Evolutionary conservation across 1,140 invertebrate genomes (phyloP).

Genomic region (Argopecten irradians): DNA sequence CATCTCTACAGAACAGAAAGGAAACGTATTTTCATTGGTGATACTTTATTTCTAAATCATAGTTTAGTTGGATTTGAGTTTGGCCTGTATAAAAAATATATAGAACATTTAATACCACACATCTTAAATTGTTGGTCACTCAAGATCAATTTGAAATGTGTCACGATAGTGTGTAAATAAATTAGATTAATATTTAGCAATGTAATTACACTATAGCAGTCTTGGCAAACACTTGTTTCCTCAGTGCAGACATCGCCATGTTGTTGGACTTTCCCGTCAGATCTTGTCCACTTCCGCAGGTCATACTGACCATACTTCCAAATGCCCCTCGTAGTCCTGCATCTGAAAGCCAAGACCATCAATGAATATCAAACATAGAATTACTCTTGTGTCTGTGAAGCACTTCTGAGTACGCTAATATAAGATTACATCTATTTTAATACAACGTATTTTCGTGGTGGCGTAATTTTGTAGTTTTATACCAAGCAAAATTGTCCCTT

Average conservation of each 20-base stretch:
- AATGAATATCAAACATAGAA: not conserved
- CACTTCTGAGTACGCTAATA: too few species aligned
- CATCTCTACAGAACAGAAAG: conserved; percentile 56
- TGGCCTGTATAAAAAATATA: too few species aligned
- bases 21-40: not conserved
- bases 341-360: conserved; percentile 25
- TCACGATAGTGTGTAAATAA: too few species aligned
- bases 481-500: too few species aligned
- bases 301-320: conserved; percentile 55
- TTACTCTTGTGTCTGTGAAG: not conserved
- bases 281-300: conserved; percentile 26
- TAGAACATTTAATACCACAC: too few species aligned
- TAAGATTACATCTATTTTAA: too few species aligned
- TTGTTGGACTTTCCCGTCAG: conserved; percentile 41
- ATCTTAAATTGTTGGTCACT: too few species aligned
- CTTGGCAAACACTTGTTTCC: conserved; percentile 63
- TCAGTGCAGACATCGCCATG: conserved; percentile 53
- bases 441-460: too few species aligned
- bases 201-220: conserved; percentile 58
- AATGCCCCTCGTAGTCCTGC: conserved; percentile 54
- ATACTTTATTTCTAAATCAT: too few species aligned
- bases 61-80: too few species aligned
- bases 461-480: too few species aligned
- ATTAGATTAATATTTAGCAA: not conserved
- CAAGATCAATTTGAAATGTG: too few species aligned